Base-by-base conservation (phyloP, 2,113 vertebrate genomes). In the Hippocampus guttulatus region DNA sequence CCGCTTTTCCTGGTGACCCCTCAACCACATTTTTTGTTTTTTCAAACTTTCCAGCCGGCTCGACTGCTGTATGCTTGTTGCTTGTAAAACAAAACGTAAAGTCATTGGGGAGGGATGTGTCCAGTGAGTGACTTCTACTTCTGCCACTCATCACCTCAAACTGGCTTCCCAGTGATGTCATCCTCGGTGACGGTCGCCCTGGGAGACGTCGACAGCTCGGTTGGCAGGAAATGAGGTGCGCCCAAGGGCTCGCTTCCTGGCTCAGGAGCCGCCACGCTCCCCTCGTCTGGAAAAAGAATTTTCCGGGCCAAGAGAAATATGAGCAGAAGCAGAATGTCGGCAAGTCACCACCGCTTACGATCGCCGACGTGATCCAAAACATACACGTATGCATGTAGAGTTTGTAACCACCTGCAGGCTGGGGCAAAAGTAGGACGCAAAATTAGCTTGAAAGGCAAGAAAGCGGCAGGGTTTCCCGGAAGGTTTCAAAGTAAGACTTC, bases 231-330 rank as follows among this genome's bases (percentile, higher is more conserved):
- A 65, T 66, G 5, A 80, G 78, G 77, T 78, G 80, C 41, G 78
- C 82, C 77, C 81, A 64, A 69, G 81, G 81, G 84, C 74, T 79
- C 62, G 58, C 66, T 77, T 80, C 75, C 77, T 21, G 68, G 69
- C 76, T 75, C 55, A 76, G 41, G 8, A 18, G 68, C 51, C 12
- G 15, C 12, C 15, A 25, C 63, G 70, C 71, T 79, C 10, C 33
- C 73, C 69, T 75, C 67, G 85, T 87, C 78, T 88, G 85, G 81
- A 88, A 88, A 85, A 88, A 82, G 68, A 75, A 74, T 84, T 82
- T 68, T 66, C 75, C 81, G 64, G 77, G 87, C 85, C 88, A 86
- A 85, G 76, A 80, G 76, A 74, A 87, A 88, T 61, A 81, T 47
- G 30, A 75, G 60, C 87, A 2, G 75, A 69, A 73, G 52, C 63